phyloP scores from a whole-genome alignment of 2,113 vertebrate genomes.

The Paramormyrops kingsleyae region DNA sequence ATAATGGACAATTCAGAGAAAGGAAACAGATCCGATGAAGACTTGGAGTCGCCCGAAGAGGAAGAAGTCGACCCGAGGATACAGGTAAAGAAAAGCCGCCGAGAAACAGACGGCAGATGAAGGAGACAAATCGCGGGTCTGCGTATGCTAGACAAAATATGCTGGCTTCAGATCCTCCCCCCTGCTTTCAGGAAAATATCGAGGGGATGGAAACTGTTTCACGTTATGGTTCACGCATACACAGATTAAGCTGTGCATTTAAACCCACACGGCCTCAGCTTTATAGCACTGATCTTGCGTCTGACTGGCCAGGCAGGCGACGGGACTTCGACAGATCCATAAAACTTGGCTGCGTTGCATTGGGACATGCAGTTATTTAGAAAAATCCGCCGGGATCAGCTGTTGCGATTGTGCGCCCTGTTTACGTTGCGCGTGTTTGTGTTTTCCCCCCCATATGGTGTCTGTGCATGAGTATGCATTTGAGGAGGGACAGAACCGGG shows the following conservation, averaged over 20 bases:
- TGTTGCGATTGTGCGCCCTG: neutral
- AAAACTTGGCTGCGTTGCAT: neutral
- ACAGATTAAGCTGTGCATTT: neutral
- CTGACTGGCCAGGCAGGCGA: neutral
- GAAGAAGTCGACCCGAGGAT: slow-evolving; percentile 90
- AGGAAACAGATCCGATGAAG: slow-evolving; percentile 54
- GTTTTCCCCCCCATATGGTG: neutral
- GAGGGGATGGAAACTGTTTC: neutral
- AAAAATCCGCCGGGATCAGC: neutral
- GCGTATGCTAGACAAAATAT: neutral
- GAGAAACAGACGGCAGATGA: neutral
- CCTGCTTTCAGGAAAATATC: neutral
- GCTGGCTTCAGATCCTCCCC: neutral
- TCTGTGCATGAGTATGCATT: neutral
- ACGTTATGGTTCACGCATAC: neutral
- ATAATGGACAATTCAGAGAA: slow-evolving; percentile 53
- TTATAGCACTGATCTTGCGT: neutral
- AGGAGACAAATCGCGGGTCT: neutral
- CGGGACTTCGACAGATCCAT: neutral
- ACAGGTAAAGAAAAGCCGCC: slow-evolving; percentile 61
- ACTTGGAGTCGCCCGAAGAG: slow-evolving; percentile 56
- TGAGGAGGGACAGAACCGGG: neutral
- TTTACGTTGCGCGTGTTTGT: neutral
- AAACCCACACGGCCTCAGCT: neutral
- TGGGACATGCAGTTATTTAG: neutral